phyloP scores from a whole-genome alignment of 2,113 vertebrate species.

The Rynchops niger region DNA sequence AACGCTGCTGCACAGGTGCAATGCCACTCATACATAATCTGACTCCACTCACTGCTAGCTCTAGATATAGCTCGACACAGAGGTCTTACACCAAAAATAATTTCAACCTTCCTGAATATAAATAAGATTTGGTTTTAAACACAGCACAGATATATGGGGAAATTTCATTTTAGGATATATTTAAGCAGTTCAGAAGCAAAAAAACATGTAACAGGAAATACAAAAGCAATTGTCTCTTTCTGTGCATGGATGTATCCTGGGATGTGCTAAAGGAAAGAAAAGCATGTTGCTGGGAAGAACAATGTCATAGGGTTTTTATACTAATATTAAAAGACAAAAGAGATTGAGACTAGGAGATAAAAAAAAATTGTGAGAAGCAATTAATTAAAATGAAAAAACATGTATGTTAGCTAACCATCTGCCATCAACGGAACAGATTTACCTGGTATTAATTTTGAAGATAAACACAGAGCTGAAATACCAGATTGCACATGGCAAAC shows the following conservation, averaged over 20 bases:
- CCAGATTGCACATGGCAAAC: neutral
- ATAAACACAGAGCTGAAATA: conserved; percentile 17
- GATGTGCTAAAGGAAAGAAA: neutral
- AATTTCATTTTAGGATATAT: neutral
- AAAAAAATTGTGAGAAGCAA: neutral
- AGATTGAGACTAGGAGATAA: neutral
- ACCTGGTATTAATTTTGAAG: conserved; percentile 34
- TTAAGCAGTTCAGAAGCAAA: neutral
- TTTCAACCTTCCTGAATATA: neutral
- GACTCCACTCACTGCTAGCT: neutral
- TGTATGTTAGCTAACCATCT: conserved; percentile 31
- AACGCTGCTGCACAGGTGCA: neutral
- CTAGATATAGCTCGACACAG: neutral
- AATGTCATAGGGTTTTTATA: neutral
- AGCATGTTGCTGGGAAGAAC: neutral
- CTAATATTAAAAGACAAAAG: neutral
- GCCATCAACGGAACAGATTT: conserved; percentile 22
- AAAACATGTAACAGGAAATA: neutral
- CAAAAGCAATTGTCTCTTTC: neutral
- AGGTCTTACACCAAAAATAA: neutral
- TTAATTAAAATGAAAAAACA: conserved; percentile 29
- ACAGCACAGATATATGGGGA: neutral
- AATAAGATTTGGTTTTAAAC: neutral
- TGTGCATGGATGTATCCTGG: neutral
- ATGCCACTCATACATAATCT: neutral